phyloP scores from a whole-genome alignment of 2,888 invertebrate genomes.

The Cosmopolites sordidus region DNA sequence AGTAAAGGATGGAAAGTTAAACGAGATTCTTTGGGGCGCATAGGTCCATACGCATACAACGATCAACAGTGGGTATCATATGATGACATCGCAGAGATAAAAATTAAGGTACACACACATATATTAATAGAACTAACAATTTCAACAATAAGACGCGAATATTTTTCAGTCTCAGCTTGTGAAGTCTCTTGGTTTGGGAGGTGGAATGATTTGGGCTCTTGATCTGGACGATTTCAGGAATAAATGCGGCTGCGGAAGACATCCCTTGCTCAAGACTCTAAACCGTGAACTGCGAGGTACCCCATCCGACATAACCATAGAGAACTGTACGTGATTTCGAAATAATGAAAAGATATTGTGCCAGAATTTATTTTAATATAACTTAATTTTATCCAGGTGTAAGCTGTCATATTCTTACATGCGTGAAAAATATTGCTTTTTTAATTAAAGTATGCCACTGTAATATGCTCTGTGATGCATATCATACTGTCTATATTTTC shows the following conservation, averaged over 20 bases:
- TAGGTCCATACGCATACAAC: slow-evolving; percentile 69
- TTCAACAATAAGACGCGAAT: not conserved
- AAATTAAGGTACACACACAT: slow-evolving; percentile 49
- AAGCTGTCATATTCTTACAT: not conserved
- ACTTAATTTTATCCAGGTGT: not conserved
- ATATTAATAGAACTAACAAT: slow-evolving; percentile 1
- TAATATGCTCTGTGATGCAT: not conserved
- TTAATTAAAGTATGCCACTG: not conserved
- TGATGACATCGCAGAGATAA: slow-evolving; percentile 63
- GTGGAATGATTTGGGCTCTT: slow-evolving; percentile 74
- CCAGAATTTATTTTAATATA: not conserved
- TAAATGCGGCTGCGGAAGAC: slow-evolving; percentile 62
- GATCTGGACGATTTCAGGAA: slow-evolving; percentile 73
- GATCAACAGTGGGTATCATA: slow-evolving; percentile 78
- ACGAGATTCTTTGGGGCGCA: slow-evolving; percentile 57
- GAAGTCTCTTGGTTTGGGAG: slow-evolving; percentile 58
- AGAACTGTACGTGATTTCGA: slow-evolving; percentile 35
- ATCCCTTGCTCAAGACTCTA: slow-evolving; percentile 65
- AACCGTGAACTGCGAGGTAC: slow-evolving; percentile 54
- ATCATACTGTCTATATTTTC: not conserved
- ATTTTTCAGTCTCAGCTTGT: slow-evolving; percentile 54
- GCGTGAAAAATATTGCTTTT: not conserved
- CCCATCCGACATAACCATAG: slow-evolving; percentile 32
- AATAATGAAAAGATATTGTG: slow-evolving; percentile 4
- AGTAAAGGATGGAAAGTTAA: slow-evolving; percentile 58